Evolutionary conservation across 92 coral and sea anemone species (phyloP).

Genomic region (Galaxea fascicularis): DNA sequence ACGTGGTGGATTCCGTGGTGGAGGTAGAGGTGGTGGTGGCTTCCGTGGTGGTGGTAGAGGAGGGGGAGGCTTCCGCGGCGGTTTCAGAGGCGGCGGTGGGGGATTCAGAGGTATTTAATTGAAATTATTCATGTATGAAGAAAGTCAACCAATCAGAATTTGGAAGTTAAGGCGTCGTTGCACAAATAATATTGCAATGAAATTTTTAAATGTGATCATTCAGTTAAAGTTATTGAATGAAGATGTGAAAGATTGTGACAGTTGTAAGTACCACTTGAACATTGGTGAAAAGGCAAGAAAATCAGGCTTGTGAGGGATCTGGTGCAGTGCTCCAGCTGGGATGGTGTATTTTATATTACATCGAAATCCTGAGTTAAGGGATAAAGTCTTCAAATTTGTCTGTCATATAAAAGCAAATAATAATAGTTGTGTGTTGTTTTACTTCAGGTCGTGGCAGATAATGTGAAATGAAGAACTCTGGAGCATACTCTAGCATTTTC

Average conservation of each 20-base stretch:
- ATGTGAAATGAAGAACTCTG: slow-evolving; percentile 1
- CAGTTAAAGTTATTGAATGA: background rate
- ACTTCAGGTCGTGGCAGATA: slow-evolving; percentile 49
- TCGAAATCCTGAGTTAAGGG: no score
- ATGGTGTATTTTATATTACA: no score
- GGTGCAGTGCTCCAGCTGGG: no score
- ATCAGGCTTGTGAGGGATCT: no score
- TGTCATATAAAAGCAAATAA: no score
- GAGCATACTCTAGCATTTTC: background rate
- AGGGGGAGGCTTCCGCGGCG: slow-evolving; percentile 61
- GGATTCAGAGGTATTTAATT: slow-evolving; percentile 38
- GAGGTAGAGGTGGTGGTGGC: slow-evolving; percentile 60
- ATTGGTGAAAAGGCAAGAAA: no score
- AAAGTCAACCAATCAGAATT: background rate
- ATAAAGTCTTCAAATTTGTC: no score
- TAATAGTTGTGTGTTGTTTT: background rate
- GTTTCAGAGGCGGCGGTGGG: slow-evolving; percentile 59
- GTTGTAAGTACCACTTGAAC: no score
- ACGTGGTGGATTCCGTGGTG: slow-evolving; percentile 44
- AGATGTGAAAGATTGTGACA: no score
- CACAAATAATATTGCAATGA: background rate
- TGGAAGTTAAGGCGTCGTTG: background rate
- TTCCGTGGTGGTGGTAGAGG: slow-evolving; percentile 45
- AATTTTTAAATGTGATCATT: background rate
- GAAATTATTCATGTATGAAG: background rate